Conservation (phyloP, 2,113 vertebrate genomes). For the Haliaeetus leucogaster region DNA sequence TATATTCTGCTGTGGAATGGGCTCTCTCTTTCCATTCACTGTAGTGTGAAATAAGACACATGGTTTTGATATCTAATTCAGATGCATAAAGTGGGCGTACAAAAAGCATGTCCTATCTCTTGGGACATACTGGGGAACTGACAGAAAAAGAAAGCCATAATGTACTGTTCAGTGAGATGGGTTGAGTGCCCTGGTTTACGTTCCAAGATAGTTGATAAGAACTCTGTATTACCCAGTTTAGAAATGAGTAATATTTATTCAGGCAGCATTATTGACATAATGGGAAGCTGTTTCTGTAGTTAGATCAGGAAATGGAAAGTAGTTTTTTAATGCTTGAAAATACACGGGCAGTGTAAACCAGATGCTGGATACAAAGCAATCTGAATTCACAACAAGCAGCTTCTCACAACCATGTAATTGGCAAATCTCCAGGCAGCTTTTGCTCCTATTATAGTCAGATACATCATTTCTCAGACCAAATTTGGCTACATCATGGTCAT, state of each 20-base stretch:
- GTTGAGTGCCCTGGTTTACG: neutral
- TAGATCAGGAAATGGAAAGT: neutral
- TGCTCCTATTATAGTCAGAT: neutral
- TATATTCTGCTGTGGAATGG: neutral
- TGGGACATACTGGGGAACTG: neutral
- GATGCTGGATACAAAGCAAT: neutral
- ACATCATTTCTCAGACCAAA: neutral
- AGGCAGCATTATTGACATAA: neutral
- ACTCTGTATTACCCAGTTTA: neutral
- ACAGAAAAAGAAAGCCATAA: neutral
- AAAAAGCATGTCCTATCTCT: neutral
- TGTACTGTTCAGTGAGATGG: neutral
- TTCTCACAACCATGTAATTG: neutral
- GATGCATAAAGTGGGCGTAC: neutral
- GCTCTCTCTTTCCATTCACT: neutral
- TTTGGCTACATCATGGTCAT: neutral
- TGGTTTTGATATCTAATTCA: neutral
- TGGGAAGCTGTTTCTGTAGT: neutral
- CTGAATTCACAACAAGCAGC: neutral
- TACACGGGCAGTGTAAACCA: neutral
- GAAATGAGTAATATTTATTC: neutral
- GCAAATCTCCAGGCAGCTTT: neutral
- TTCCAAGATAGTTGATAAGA: neutral
- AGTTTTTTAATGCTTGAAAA: neutral
- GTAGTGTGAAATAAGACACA: neutral